phyloP scores from a whole-genome alignment of 2,888 invertebrate species.

The Charanyca ferruginea region DNA sequence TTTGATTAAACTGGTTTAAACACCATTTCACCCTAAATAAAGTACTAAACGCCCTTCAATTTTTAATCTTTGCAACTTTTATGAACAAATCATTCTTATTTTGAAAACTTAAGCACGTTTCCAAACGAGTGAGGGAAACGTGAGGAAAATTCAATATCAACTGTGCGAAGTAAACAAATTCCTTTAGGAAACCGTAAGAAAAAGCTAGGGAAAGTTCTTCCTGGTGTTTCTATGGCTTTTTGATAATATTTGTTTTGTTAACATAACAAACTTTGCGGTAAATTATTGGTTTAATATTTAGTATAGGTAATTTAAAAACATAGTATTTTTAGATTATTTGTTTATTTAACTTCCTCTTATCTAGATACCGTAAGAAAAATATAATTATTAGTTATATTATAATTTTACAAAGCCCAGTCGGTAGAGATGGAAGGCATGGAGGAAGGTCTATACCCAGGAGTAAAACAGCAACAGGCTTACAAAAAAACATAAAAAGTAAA shows the following conservation, averaged over 20 bases:
- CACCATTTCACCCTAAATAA: constrained; percentile 11
- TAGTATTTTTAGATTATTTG: too few species aligned
- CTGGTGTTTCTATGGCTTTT: constrained; percentile 4
- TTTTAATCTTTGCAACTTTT: constrained; percentile 22
- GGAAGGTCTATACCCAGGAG: too few species aligned
- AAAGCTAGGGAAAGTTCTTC: constrained; percentile 19
- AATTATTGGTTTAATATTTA: not conserved
- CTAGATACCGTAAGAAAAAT: too few species aligned
- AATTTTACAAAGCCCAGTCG: too few species aligned
- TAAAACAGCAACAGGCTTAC: too few species aligned
- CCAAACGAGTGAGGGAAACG: constrained; percentile 36
- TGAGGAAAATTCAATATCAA: constrained; percentile 17
- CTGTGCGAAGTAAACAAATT: constrained; percentile 36
- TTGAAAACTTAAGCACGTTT: constrained; percentile 38
- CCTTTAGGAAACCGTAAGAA: constrained; percentile 22
- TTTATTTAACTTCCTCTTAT: not conserved
- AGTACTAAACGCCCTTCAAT: constrained; percentile 39
- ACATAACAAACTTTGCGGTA: not conserved
- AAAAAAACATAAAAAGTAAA: too few species aligned
- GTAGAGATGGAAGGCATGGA: too few species aligned
- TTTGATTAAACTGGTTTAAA: constrained; percentile 4
- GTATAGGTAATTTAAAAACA: too few species aligned
- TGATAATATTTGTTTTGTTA: constrained; percentile 20
- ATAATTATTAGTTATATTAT: too few species aligned
- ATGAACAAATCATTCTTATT: constrained; percentile 21